Evolutionary conservation across 2,888 invertebrate genomes (phyloP), one percentile per base, ranked within the genome.

Genomic region (Sepioteuthis lessoniana): DNA sequence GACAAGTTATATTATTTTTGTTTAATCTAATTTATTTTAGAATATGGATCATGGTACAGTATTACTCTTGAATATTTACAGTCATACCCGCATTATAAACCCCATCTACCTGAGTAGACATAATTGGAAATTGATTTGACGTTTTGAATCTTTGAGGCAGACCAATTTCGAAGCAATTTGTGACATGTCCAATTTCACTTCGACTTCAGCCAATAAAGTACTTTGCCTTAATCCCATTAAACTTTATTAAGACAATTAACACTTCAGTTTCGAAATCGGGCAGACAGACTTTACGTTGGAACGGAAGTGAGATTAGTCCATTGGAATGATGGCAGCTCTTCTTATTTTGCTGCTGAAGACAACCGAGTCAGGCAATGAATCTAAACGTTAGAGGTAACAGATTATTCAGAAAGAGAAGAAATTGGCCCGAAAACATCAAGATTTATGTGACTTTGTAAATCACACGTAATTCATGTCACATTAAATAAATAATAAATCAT

Each of bases 181-280:
- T 76, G 76, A 76, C n/a, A 35, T n/a, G 76, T 76, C 76, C 76
- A 76, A 76, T 76, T 76, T 76, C 76, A 4, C 76, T 7, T 76
- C 19, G n/a, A 76, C n/a, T 76, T 10, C 76, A n/a, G 76, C 76
- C 76, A 76, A 76, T 76, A 76, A 76, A 76, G 13, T 76, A 76
- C 76, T 76, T 76, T 76, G 76, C 76, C 16, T 16, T 76, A 76
- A 76, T 76, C 76, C n/a, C 76, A 76, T 76, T 76, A 76, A 76
- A 76, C 13, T 76, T 76, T 76, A 76, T 76, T 76, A 76, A 76
- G 76, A 76, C 76, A 76, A 76, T 76, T 76, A 76, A 35, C 76
- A 76, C 76, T 76, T 76, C n/a, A 76, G n/a, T n/a, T n/a, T 76
- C 42, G n/a, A n/a, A 35, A 76, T 10, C n/a, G 16, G 76, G 76